Conservation (phyloP, 2,797 vertebrate genomes). For the Sebastolobus altivelis region DNA sequence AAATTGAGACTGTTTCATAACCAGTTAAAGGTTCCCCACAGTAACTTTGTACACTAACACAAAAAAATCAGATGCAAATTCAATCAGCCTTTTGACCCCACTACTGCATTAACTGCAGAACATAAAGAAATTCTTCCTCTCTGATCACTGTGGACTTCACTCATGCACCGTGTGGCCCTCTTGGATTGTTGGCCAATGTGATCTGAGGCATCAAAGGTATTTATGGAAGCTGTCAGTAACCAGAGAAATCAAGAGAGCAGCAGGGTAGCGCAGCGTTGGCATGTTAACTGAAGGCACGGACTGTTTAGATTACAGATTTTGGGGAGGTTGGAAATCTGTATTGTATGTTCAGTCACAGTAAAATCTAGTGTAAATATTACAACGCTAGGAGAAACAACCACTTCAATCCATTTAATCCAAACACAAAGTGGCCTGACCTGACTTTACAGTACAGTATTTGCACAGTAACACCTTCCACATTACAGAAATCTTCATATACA, state of each 20-base stretch:
- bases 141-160: constrained; percentile 37
- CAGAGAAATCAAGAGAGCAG: constrained; percentile 57
- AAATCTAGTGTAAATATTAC: constrained; percentile 56
- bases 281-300: constrained; percentile 54
- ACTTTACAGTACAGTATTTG: constrained; percentile 21
- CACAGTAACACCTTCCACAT: constrained; percentile 3
- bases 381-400: constrained; percentile 46
- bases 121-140: constrained; percentile 20
- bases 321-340: constrained; percentile 40
- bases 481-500: constrained; percentile 28
- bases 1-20: too few species aligned
- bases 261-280: constrained; percentile 51
- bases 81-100: constrained; percentile 23
- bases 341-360: constrained; percentile 38
- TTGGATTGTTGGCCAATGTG: constrained; percentile 46
- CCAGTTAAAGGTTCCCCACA: too few species aligned
- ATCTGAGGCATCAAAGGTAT: constrained; percentile 67
- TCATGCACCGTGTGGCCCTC: constrained; percentile 24
- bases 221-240: constrained; percentile 63
- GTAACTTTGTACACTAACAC: neutral
- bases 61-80: constrained; percentile 21
- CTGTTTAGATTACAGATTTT: constrained; percentile 64
- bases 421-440: constrained; percentile 51
- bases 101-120: constrained; percentile 11
- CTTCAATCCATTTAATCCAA: constrained; percentile 53